Percentiles rank a stretch among this genome's conserved stretches.
Conservation (phyloP, 2,113 vertebrate genomes). For the Hippocampus abdominalis region DNA sequence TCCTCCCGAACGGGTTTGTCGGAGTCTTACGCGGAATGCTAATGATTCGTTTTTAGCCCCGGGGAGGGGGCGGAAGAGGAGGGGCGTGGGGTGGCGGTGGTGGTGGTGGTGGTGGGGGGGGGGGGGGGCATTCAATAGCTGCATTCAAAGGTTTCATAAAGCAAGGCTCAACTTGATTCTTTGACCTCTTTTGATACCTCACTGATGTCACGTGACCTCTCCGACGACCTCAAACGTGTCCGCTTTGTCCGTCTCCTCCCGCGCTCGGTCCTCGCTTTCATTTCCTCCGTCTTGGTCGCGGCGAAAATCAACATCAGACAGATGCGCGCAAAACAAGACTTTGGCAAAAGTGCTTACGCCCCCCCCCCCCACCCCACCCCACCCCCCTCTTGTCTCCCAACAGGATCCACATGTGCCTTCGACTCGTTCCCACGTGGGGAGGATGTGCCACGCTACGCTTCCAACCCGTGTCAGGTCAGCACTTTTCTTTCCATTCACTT, state of each 20-base stretch:
- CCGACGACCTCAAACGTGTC: conserved; percentile 13
- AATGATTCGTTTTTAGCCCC: conserved; percentile 64
- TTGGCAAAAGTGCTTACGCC: conserved; percentile 59
- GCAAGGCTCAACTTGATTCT: neutral
- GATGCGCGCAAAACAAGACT: conserved; percentile 18
- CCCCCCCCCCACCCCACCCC: conserved; percentile 47
- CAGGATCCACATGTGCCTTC: conserved; percentile 52
- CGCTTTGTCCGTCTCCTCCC: neutral
- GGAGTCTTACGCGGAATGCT: conserved; percentile 56
- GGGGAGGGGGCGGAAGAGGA: conserved; percentile 23
- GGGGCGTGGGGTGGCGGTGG: neutral
- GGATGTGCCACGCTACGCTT: conserved; percentile 6
- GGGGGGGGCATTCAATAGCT: neutral
- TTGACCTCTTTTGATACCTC: conserved; percentile 2
- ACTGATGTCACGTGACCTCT: conserved; percentile 1
- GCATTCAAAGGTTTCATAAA: conserved; percentile 7
- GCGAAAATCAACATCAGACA: conserved; percentile 6
- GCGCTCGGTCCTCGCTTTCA: neutral
- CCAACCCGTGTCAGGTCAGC: neutral
- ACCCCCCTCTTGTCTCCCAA: conserved; percentile 42
- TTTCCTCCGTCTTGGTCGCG: conserved; percentile 1
- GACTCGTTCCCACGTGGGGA: conserved; percentile 44
- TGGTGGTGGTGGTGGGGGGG: too few relatives aligned
- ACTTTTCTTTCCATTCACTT: neutral
- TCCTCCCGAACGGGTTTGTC: conserved; percentile 52